Conservation (phyloP, 2,113 vertebrate genomes). For the Cacatua alba region DNA sequence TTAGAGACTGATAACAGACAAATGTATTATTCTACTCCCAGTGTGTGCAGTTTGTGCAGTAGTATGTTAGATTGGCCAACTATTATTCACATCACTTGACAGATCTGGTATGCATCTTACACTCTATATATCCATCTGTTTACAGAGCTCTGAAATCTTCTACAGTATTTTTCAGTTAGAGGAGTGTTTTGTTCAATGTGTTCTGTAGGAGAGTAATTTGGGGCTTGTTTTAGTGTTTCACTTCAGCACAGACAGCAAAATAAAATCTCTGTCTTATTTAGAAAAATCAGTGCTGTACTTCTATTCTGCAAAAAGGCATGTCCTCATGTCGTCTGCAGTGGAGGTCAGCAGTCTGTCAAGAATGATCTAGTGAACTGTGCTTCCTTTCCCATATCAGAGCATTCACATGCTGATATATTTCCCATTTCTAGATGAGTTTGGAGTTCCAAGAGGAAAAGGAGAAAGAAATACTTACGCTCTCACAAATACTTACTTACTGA, state of each 20-base stretch:
- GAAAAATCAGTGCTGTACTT: neutral
- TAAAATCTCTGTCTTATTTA: neutral
- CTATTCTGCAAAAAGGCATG: neutral
- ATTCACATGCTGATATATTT: rapidly evolving
- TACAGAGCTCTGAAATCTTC: neutral
- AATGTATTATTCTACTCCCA: neutral
- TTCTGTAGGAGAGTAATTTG: neutral
- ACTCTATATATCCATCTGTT: neutral
- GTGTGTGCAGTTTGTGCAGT: neutral
- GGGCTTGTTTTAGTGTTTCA: neutral
- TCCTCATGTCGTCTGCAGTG: neutral
- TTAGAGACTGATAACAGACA: neutral
- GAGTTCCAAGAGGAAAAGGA: neutral
- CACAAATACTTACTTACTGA: neutral
- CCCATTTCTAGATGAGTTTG: neutral
- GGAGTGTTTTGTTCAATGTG: neutral
- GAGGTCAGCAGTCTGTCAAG: neutral
- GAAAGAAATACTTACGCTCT: neutral
- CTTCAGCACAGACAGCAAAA: neutral
- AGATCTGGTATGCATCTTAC: neutral
- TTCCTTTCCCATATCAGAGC: neutral
- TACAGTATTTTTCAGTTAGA: neutral
- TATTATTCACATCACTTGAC: neutral
- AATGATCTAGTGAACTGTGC: neutral
- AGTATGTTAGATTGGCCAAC: neutral